Evolutionary conservation across 2,113 vertebrate genomes (phyloP), one percentile per base, ranked within the genome.

Genomic region (Antidorcas marsupialis): DNA sequence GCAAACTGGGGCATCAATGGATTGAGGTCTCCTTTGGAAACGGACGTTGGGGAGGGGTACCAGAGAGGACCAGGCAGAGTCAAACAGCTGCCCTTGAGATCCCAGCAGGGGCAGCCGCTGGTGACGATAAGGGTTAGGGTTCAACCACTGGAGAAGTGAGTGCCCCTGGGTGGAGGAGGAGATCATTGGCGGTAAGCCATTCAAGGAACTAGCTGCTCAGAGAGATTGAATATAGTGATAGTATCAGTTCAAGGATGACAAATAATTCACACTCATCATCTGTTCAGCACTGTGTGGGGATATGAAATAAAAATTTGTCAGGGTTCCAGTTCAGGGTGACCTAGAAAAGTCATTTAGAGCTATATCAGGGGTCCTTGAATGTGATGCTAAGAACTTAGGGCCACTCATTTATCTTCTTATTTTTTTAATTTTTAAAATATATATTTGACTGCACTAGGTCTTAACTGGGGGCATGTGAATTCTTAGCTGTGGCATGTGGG

Each of bases 1-100:
- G 8, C 2, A 16, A 5, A 6, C 19, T 7, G 30, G 50, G 16
- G 16, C 28, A 36, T 30, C 33, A 2, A 0, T 6, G 57, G 45
- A 23, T 19, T 28, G 16, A 78, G 28, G 39, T 21, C 33, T 67
- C 2, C 4, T 4, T 0, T 0, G 5, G 59, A 23, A 7, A 5
- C 6, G 8, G 15, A 2, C 7, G 2, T 4, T 94, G 74, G 36
- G 39, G 28, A 52, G 9, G 33, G 27, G 30, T 36, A 7, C 57
- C 33, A 36, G 89, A n/a, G 57, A 59, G 43, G 53, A 3, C 14
- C 59, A n/a, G 30, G 12, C 17, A 17, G 60, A 60, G 10, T 15
- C 1, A 1, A 52, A 17, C 8, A 3, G 27, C 81, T 83, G 52
- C 39, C 36, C 79, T 23, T 52, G 30, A 82, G 79, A 81, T 81